Percentiles rank a stretch among this genome's conserved stretches.
Evolutionary conservation across 2,797 vertebrate species (phyloP).

Genomic region (Sparidentex hasta): DNA sequence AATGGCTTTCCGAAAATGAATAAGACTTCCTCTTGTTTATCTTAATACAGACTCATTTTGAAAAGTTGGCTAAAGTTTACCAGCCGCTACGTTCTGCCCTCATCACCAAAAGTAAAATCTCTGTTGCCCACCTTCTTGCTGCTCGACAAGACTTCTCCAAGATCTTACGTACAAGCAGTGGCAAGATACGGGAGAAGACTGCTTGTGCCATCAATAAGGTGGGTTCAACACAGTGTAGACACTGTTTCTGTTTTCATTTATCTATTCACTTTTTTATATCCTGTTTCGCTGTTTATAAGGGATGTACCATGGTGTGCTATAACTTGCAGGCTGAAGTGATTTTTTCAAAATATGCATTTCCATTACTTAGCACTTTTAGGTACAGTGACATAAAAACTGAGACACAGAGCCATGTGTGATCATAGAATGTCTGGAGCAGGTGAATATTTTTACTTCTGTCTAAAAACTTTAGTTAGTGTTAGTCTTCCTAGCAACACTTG

Average conservation of each 20-base stretch:
- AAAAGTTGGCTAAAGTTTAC: conserved; percentile 94
- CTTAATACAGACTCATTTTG: conserved; percentile 87
- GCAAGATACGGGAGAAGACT: conserved; percentile 93
- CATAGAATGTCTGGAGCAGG: neutral
- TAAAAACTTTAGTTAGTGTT: neutral
- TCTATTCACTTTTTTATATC: neutral
- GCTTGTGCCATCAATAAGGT: conserved; percentile 98
- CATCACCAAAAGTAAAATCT: conserved; percentile 87
- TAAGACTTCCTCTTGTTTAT: neutral
- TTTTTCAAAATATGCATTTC: no score
- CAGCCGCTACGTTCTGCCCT: conserved; percentile 92
- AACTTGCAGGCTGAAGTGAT: neutral
- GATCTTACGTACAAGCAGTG: conserved; percentile 96
- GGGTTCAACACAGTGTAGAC: neutral
- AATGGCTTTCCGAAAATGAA: neutral
- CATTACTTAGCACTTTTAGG: neutral
- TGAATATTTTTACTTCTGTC: neutral
- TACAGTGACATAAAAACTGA: no score
- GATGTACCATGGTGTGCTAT: neutral
- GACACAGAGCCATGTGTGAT: neutral
- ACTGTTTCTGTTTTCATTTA: no score
- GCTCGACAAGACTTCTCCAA: conserved; percentile 96
- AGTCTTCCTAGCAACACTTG: neutral
- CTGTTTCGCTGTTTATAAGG: neutral
- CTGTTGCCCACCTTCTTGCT: conserved; percentile 93